These are phyloP conservation scores for Mormyrus iriodes DNA, from an alignment of 2,113 vertebrate genomes.

Conservation along the genomic window DNA sequence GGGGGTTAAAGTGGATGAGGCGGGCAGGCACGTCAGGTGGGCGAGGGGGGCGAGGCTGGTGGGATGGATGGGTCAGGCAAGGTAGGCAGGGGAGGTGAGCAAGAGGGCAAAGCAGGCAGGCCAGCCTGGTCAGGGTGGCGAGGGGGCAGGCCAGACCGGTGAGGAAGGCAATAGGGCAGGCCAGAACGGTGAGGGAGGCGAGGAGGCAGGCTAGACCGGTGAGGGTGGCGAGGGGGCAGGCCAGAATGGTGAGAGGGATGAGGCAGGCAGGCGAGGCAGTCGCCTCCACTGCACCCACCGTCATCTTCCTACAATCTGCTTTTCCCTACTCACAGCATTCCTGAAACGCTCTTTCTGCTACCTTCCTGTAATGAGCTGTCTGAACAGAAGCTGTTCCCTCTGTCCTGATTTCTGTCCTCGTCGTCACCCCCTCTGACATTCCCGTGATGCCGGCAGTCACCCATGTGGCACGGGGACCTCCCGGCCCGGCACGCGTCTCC, in stretches of 20 bases:
- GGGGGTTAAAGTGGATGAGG: too few relatives aligned
- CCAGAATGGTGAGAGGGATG: too few relatives aligned
- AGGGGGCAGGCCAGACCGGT: background rate
- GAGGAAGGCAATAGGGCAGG: too few relatives aligned
- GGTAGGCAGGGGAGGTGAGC: background rate
- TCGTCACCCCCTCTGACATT: background rate
- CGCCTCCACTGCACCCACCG: background rate
- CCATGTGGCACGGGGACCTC: background rate
- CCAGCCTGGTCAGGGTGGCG: too few relatives aligned
- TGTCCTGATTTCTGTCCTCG: background rate
- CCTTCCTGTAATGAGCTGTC: constrained; percentile 27
- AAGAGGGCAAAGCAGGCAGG: background rate
- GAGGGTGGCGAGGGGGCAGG: too few relatives aligned
- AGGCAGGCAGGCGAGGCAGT: background rate
- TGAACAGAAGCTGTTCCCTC: constrained; percentile 17
- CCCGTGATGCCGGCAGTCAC: background rate
- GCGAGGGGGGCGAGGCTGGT: background rate
- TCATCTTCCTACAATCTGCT: constrained; percentile 5
- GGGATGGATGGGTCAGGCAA: background rate
- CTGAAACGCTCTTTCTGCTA: constrained; percentile 22
- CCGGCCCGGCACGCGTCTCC: background rate
- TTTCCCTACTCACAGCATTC: constrained; percentile 22
- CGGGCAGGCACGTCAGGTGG: too few relatives aligned
- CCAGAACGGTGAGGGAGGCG: too few relatives aligned
- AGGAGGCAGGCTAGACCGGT: background rate